Conservation (phyloP, 92 coral and sea anemone genomes). For the Metridium senile region DNA sequence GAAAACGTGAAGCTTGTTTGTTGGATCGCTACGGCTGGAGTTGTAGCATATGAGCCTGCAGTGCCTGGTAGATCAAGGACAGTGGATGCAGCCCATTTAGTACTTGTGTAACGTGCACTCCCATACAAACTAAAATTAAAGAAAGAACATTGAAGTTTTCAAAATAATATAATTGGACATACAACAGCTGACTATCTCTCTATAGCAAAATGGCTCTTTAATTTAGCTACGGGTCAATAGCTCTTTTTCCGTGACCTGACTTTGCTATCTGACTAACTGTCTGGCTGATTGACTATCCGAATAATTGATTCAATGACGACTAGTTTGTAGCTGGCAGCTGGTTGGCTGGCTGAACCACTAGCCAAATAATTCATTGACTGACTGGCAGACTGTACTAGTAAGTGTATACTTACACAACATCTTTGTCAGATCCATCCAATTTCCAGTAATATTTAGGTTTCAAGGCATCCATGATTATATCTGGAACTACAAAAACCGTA, state of each 20-base stretch:
- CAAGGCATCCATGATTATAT: neutral
- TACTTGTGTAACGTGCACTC: neutral
- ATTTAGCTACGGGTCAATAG: no score
- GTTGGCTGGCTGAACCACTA: neutral
- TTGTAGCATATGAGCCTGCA: slow-evolving; percentile 22
- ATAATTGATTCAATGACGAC: neutral
- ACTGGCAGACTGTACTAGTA: neutral
- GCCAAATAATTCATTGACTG: neutral
- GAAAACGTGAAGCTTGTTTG: slow-evolving; percentile 9
- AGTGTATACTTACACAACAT: slow-evolving; percentile 2
- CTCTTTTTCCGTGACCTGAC: no score
- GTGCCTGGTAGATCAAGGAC: slow-evolving; percentile 20
- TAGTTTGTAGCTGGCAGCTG: neutral
- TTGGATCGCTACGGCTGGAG: slow-evolving; percentile 8
- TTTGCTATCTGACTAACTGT: neutral
- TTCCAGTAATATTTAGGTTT: slow-evolving; percentile 8
- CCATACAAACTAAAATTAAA: neutral
- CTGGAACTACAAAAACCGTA: neutral
- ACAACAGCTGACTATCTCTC: neutral
- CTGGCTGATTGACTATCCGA: neutral
- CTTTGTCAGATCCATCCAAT: slow-evolving; percentile 10
- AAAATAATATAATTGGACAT: neutral
- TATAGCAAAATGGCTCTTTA: no score
- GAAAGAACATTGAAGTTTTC: neutral
- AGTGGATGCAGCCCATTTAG: neutral